A percentile compares a stretch with the other conserved stretches of the same genome.
Conservation (phyloP, 2,113 vertebrate genomes). For the Phrynosoma platyrhinos region DNA sequence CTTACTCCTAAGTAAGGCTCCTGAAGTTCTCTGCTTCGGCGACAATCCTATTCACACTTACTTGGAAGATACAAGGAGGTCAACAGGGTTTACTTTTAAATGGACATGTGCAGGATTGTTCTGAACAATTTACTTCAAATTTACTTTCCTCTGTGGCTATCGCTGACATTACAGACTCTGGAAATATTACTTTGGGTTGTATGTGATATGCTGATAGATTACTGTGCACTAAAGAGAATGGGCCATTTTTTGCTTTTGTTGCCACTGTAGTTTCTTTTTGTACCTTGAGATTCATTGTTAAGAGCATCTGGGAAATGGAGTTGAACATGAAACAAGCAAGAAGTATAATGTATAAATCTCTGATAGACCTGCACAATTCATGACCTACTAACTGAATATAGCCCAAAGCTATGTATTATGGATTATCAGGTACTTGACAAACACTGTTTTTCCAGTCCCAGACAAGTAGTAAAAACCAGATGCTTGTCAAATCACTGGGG, state of each 20-base stretch:
- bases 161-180: background rate
- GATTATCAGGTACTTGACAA: background rate
- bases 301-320: background rate
- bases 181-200: constrained; percentile 9
- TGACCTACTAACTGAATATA: background rate
- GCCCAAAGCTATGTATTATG: background rate
- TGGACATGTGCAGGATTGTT: background rate
- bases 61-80: background rate
- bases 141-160: background rate
- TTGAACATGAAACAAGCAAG: constrained; percentile 5
- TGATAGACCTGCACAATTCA: background rate
- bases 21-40: background rate
- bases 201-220: background rate
- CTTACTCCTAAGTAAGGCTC: background rate
- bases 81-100: background rate
- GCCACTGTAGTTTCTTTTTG: background rate
- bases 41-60: background rate
- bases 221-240: constrained; percentile 18
- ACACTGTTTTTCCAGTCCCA: background rate
- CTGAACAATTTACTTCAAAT: background rate
- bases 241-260: background rate
- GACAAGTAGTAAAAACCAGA: background rate
- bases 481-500: background rate
- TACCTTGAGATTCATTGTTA: background rate
- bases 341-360: background rate